Conservation (phyloP, 2,888 invertebrate genomes). For the Cyclophora punctaria region DNA sequence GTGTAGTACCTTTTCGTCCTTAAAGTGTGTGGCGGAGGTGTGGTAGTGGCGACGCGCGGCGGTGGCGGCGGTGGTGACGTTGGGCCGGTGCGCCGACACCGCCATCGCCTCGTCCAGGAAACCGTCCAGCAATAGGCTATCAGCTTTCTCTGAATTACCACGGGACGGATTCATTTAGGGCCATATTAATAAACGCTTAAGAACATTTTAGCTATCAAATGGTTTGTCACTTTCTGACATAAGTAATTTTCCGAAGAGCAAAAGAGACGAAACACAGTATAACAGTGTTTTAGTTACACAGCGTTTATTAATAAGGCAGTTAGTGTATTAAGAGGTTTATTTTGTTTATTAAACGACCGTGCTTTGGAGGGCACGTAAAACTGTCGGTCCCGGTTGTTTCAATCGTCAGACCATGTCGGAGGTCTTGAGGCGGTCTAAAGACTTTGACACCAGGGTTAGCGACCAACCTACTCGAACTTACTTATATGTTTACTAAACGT, state of each 20-base stretch:
- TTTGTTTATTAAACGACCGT: too few species aligned
- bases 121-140: slow-evolving; percentile 65
- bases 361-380: too few species aligned
- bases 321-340: neutral
- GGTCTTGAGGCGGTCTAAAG: too few species aligned
- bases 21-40: slow-evolving; percentile 46
- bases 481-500: too few species aligned
- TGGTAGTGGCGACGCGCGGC: slow-evolving; percentile 39
- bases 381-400: neutral
- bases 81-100: slow-evolving; percentile 24
- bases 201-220: neutral
- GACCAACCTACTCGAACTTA: too few species aligned
- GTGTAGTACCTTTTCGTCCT: slow-evolving; percentile 40
- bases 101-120: slow-evolving; percentile 58
- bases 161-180: neutral
- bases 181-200: neutral
- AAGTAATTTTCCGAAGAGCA: too few species aligned
- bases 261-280: too few species aligned
- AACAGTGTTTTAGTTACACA: too few species aligned
- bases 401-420: neutral
- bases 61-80: slow-evolving; percentile 25
- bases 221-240: too few species aligned
- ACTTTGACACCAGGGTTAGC: too few species aligned
- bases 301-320: too few species aligned
- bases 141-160: slow-evolving; percentile 53